Conservation (phyloP, 2,113 vertebrate species). For the Pelobates fuscus region DNA sequence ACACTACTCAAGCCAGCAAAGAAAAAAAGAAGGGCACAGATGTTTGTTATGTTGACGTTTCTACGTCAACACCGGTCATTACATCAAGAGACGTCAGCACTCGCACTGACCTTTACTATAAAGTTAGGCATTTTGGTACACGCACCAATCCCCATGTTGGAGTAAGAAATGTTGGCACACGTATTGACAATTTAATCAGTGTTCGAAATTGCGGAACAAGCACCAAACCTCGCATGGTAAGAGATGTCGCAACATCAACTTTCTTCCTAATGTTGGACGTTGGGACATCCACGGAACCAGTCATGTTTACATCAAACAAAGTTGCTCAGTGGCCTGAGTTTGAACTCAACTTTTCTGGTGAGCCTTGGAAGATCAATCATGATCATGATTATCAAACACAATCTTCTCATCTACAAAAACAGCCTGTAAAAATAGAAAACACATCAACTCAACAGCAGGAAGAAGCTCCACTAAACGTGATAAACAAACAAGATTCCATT, state of each 20-base stretch:
- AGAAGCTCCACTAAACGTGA: too few species aligned
- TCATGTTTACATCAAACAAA: background rate
- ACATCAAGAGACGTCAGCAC: conserved; percentile 22
- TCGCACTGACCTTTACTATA: background rate
- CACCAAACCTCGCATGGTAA: background rate
- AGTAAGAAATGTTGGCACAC: background rate
- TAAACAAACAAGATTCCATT: too few species aligned
- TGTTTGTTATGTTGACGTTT: background rate
- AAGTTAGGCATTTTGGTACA: background rate
- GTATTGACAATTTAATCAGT: background rate
- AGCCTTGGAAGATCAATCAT: conserved; percentile 23
- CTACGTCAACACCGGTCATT: background rate
- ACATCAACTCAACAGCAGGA: too few species aligned
- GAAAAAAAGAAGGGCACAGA: background rate
- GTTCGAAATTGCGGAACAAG: background rate
- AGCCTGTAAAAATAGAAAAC: too few species aligned
- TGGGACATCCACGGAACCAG: background rate
- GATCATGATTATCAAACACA: conserved; percentile 16
- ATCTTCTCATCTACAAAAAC: too few species aligned
- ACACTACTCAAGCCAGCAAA: background rate
- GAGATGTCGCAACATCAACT: background rate
- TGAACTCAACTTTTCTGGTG: conserved; percentile 8
- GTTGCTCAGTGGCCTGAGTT: conserved; percentile 28
- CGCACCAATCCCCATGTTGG: conserved; percentile 2
- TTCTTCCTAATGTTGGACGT: background rate